Conservation (phyloP, 2,113 vertebrate species). For the Ophiodon elongatus region DNA sequence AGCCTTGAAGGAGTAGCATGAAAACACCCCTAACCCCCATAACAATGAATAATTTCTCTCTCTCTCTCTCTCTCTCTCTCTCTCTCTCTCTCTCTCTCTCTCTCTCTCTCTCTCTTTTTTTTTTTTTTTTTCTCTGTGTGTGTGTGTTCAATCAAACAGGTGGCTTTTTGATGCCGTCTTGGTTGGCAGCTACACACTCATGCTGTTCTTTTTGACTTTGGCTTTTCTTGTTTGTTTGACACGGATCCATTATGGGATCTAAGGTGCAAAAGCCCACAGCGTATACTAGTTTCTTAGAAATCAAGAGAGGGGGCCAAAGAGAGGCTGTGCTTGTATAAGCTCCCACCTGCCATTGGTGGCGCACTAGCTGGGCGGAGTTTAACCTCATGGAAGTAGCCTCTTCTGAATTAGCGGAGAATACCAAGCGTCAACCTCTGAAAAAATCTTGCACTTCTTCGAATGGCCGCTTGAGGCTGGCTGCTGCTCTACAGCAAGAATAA, state of each 20-base stretch:
- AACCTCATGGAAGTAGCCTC: neutral
- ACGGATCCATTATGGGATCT: constrained; percentile 15
- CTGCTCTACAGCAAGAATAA: too few relatives aligned
- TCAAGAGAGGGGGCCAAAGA: constrained; percentile 8
- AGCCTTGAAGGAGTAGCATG: constrained; percentile 14
- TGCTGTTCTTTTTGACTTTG: constrained; percentile 21
- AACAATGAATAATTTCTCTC: neutral
- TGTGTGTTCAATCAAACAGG: too few relatives aligned
- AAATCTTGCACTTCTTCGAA: too few relatives aligned
- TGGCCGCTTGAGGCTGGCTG: too few relatives aligned
- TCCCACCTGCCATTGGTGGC: neutral
- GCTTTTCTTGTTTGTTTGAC: constrained; percentile 2
- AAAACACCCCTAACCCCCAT: neutral
- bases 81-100: too few relatives aligned
- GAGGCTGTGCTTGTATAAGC: neutral
- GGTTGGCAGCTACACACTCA: constrained; percentile 7
- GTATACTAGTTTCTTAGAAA: constrained; percentile 30
- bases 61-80: too few relatives aligned
- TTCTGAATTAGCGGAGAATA: neutral
- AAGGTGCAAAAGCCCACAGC: neutral
- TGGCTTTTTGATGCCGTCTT: constrained; percentile 28
- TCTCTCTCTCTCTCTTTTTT: too few relatives aligned
- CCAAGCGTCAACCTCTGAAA: too few relatives aligned
- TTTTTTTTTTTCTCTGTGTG: too few relatives aligned
- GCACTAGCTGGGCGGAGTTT: neutral